These are phyloP conservation scores for Atta cephalotes DNA, from an alignment of 1,140 invertebrate genomes.

Conservation along the genomic window DNA sequence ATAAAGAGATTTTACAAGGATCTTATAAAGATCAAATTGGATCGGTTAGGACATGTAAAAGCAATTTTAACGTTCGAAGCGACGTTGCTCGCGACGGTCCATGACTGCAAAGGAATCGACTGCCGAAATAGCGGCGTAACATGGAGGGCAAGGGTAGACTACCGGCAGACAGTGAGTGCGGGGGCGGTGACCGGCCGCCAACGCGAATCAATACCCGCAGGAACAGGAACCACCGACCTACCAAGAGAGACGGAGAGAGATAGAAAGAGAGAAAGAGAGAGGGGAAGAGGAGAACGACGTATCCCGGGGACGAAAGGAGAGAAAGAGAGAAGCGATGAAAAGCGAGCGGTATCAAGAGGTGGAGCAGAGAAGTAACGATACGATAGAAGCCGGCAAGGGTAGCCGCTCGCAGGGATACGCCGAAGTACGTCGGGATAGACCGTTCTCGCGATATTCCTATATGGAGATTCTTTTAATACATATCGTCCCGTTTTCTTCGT, in stretches of 20 bases:
- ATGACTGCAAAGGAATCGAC: conserved; percentile 74
- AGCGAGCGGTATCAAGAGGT: conserved; percentile 79
- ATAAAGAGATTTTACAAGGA: background rate
- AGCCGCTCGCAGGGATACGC: conserved; percentile 61
- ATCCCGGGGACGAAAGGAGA: conserved; percentile 71
- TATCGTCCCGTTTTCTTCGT: background rate
- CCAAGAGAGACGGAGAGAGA: conserved; percentile 76
- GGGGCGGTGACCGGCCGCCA: conserved; percentile 86
- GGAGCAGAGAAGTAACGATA: conserved; percentile 67
- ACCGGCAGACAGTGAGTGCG: conserved; percentile 84
- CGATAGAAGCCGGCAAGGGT: conserved; percentile 64
- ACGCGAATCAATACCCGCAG: conserved; percentile 87
- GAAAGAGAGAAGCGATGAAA: conserved; percentile 74
- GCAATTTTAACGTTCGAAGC: background rate
- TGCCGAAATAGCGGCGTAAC: conserved; percentile 82
- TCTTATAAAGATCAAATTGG: background rate
- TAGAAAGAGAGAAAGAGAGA: conserved; percentile 58
- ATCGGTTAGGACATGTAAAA: background rate
- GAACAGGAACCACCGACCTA: conserved; percentile 85
- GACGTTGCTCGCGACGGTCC: conserved; percentile 4
- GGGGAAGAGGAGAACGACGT: conserved; percentile 69
- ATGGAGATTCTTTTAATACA: background rate
- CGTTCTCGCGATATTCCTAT: background rate
- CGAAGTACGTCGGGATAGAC: background rate
- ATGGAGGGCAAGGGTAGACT: conserved; percentile 82